Conservation (phyloP, 2,888 invertebrate genomes). For the Cynaeus angustus region DNA sequence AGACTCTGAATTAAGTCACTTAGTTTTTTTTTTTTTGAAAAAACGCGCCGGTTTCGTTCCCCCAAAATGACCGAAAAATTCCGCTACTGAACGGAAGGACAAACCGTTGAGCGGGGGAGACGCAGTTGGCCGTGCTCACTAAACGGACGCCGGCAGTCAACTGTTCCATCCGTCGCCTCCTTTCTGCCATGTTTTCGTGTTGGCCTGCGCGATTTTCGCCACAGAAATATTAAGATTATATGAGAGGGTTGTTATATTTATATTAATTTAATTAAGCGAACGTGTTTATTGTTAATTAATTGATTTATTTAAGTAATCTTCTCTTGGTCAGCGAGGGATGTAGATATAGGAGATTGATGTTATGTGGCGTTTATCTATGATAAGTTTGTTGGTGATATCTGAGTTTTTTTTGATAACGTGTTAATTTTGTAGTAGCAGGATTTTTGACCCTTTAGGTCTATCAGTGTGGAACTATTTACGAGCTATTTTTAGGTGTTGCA, state of each 20-base stretch:
- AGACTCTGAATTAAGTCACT: neutral
- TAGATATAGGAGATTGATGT: too few relatives aligned
- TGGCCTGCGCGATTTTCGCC: constrained; percentile 51
- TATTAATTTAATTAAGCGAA: neutral
- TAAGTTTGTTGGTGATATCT: too few relatives aligned
- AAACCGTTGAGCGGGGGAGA: constrained; percentile 46
- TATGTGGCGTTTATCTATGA: neutral
- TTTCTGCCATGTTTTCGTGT: constrained; percentile 52
- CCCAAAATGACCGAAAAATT: constrained; percentile 16
- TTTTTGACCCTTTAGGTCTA: neutral
- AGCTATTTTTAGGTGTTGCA: constrained; percentile 20
- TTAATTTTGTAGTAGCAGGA: neutral
- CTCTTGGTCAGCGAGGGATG: too few relatives aligned
- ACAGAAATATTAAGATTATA: constrained; percentile 44
- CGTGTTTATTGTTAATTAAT: constrained; percentile 6
- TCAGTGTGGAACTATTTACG: neutral
- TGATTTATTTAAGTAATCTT: neutral
- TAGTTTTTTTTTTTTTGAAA: constrained; percentile 4
- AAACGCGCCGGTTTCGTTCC: constrained; percentile 22
- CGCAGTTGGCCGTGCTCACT: constrained; percentile 55
- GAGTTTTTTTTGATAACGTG: neutral
- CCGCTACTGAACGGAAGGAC: constrained; percentile 49
- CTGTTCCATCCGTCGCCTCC: constrained; percentile 56
- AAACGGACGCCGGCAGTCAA: constrained; percentile 58
- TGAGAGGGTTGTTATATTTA: constrained; percentile 18